phyloP scores from a whole-genome alignment of 2,797 vertebrate genomes.

The Pampus argenteus region DNA sequence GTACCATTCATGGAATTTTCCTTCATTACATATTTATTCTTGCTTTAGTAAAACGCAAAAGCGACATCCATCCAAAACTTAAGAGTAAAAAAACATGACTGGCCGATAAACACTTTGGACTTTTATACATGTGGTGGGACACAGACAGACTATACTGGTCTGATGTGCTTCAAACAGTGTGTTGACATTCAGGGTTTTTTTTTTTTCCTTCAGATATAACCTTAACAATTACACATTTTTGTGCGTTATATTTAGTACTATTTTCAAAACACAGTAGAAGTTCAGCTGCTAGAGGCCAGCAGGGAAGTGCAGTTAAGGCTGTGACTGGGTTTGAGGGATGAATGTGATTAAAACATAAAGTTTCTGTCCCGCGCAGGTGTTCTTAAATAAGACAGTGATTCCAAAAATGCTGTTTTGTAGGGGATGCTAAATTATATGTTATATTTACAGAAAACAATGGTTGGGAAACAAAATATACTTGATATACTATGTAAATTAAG shows the following conservation, averaged over 20 bases:
- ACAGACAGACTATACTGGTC: no score
- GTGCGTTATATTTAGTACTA: background rate
- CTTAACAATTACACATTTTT: background rate
- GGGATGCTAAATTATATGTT: background rate
- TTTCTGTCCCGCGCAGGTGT: no score
- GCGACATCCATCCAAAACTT: background rate
- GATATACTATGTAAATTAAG: conserved; percentile 2
- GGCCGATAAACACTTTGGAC: background rate
- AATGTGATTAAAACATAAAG: no score
- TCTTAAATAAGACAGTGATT: no score
- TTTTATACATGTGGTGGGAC: background rate
- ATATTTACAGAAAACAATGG: background rate
- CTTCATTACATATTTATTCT: background rate
- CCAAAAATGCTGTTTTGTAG: no score
- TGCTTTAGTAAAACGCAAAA: background rate
- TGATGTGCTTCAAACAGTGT: background rate
- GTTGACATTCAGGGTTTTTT: background rate
- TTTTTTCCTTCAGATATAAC: background rate
- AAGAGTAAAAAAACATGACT: background rate
- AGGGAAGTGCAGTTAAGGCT: no score
- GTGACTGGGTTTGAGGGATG: no score
- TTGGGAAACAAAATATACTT: background rate
- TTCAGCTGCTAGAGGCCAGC: no score
- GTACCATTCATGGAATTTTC: background rate
- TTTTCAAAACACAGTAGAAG: no score